Percentiles rank a stretch among this genome's conserved stretches.
These are phyloP conservation scores for Pinna nobilis DNA, from an alignment of 1,140 invertebrate genomes.

Conservation along the genomic window DNA sequence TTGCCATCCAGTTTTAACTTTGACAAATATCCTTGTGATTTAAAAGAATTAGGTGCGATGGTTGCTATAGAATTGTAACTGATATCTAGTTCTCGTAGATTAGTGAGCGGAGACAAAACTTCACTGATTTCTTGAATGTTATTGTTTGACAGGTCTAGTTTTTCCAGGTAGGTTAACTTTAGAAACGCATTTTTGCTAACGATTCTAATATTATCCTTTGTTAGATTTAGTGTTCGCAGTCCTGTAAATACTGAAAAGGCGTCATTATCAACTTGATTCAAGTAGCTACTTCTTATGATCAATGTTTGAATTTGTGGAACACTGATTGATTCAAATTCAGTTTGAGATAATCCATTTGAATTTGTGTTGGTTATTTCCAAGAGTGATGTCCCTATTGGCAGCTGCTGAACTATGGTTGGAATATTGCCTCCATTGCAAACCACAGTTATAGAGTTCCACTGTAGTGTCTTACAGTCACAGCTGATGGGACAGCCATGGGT, in stretches of 20 bases:
- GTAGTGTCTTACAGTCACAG: too few relatives aligned
- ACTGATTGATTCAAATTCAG: constrained; percentile 23
- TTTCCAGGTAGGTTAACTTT: constrained; percentile 38
- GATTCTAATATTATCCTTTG: constrained; percentile 46
- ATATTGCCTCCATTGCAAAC: constrained; percentile 22
- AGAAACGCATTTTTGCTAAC: constrained; percentile 47
- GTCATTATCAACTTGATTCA: constrained; percentile 40
- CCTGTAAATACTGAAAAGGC: constrained; percentile 41
- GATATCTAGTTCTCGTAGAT: constrained; percentile 47
- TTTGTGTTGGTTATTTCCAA: constrained; percentile 12
- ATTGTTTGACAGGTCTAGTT: constrained; percentile 57
- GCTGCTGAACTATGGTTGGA: constrained; percentile 4
- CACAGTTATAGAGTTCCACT: too few relatives aligned
- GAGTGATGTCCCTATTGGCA: neutral
- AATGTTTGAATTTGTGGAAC: constrained; percentile 12
- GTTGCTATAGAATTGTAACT: constrained; percentile 44
- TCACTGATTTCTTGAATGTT: constrained; percentile 38
- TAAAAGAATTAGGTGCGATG: constrained; percentile 41
- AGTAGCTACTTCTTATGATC: constrained; percentile 30
- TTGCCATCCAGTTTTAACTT: constrained; percentile 54
- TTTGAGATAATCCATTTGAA: constrained; percentile 12
- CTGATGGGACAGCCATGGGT: too few relatives aligned
- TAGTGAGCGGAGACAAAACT: constrained; percentile 39
- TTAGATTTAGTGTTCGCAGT: constrained; percentile 51
- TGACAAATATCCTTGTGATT: constrained; percentile 34